phyloP scores from a whole-genome alignment of 2,797 vertebrate species.

The Sebastes baramenuke region DNA sequence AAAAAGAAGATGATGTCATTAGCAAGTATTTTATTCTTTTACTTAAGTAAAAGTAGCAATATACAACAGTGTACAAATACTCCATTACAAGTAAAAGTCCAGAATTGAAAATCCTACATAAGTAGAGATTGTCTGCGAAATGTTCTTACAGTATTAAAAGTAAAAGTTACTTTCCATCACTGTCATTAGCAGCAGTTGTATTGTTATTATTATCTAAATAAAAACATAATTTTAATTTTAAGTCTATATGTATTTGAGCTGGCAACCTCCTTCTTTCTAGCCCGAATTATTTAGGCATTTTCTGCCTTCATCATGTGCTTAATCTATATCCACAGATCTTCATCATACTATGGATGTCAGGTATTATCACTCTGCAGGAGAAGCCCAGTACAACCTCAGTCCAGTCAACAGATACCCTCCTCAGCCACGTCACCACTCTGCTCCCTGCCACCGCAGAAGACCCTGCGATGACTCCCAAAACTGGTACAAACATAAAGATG shows the following conservation, averaged over 20 bases:
- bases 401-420: background rate
- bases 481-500: constrained; percentile 35
- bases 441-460: background rate
- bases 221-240: background rate
- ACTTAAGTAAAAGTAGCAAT: no score
- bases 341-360: background rate
- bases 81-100: background rate
- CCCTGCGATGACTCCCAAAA: background rate
- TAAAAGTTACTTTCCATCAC: background rate
- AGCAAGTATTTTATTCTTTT: background rate
- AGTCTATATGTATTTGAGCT: background rate
- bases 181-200: background rate
- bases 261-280: background rate
- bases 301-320: background rate
- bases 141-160: background rate
- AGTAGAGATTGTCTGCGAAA: background rate
- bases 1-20: background rate
- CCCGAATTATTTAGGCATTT: background rate
- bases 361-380: constrained; percentile 5
- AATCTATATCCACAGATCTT: constrained; percentile 20
- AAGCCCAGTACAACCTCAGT: background rate
- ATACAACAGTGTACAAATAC: background rate
- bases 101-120: background rate
- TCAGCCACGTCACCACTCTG: background rate
- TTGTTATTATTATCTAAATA: background rate